Conservation (phyloP, 2,797 vertebrate genomes). For the Sebastes iracundus region DNA sequence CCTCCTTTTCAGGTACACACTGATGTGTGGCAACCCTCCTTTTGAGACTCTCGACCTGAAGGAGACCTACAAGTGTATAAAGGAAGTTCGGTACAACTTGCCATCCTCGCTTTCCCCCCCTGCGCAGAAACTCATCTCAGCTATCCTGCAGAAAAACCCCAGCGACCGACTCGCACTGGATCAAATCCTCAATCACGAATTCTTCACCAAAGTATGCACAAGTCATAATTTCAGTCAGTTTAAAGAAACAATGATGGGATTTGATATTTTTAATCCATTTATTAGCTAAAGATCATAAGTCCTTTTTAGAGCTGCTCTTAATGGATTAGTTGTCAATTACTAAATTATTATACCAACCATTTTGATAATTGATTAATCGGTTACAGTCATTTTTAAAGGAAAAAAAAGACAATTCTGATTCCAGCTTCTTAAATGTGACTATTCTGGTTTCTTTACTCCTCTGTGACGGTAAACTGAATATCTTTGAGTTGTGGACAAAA, state of each 20-base stretch:
- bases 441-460: too few species aligned
- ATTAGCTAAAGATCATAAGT: background rate
- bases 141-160: conserved; percentile 92
- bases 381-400: too few species aligned
- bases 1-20: conserved; percentile 88
- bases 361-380: too few species aligned
- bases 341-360: too few species aligned
- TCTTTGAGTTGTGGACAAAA: too few species aligned
- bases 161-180: conserved; percentile 91
- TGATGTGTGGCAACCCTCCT: conserved; percentile 95
- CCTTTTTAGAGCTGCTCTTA: background rate
- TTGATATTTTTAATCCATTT: background rate
- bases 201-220: conserved; percentile 91
- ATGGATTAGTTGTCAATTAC: too few species aligned
- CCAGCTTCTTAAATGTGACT: too few species aligned
- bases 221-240: background rate
- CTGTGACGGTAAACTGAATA: too few species aligned
- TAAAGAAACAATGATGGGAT: background rate
- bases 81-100: conserved; percentile 92
- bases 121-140: conserved; percentile 91
- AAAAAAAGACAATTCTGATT: too few species aligned
- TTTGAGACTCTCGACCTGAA: conserved; percentile 98
- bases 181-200: conserved; percentile 95
- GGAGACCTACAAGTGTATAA: conserved; percentile 98
- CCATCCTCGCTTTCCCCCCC: conserved; percentile 88